Evolutionary conservation across 37 sponge, comb jelly and placozoan genomes (phyloP).

Genomic region (Petrosia ficiformis): DNA sequence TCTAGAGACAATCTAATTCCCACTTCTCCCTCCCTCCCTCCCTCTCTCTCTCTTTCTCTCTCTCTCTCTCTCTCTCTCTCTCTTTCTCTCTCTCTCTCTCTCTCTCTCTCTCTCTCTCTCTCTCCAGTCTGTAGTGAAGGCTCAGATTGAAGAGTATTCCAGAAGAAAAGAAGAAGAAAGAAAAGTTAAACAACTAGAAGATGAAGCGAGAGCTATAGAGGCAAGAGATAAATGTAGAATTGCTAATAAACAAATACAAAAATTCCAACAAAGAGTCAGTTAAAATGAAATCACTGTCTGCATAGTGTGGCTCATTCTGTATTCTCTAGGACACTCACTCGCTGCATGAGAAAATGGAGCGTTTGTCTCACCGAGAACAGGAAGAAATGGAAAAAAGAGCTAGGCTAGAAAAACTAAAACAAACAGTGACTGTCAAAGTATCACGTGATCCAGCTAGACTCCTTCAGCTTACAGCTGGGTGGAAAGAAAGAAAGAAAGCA

Average conservation of each 20-base stretch:
- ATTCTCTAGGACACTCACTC: conserved; percentile 34
- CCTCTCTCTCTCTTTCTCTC: no score
- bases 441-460: conserved; percentile 67
- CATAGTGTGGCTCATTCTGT: neutral
- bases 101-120: no score
- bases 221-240: conserved; percentile 25
- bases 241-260: conserved; percentile 62
- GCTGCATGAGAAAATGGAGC: conserved; percentile 28
- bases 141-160: conserved; percentile 32
- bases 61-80: no score
- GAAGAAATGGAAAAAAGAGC: conserved; percentile 29
- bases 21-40: no score
- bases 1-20: no score
- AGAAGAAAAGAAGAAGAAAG: conserved; percentile 33
- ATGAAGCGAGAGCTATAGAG: conserved; percentile 26
- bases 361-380: conserved; percentile 15
- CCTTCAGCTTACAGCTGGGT: conserved; percentile 55
- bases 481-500: conserved; percentile 69
- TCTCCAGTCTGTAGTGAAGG: conserved; percentile 30
- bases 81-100: no score
- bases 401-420: conserved; percentile 48
- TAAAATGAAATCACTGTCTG: neutral
- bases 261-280: conserved; percentile 72
- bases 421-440: conserved; percentile 58
- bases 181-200: conserved; percentile 1